These are phyloP conservation scores for Incurvaria masculella DNA, from an alignment of 2,888 invertebrate genomes.

Conservation along the genomic window DNA sequence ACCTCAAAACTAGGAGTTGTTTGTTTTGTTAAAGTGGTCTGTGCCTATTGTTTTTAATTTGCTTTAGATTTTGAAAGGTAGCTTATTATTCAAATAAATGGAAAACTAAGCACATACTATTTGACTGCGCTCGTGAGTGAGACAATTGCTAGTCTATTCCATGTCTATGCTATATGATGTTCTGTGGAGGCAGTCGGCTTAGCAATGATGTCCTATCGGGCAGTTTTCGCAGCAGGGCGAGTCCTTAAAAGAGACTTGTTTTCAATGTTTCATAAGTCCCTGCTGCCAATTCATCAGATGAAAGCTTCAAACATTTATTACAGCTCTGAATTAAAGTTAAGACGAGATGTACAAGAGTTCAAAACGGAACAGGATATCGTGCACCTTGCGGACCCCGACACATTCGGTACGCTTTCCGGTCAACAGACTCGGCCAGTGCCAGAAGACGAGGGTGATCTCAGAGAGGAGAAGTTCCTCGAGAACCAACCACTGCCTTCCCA, in stretches of 20 bases:
- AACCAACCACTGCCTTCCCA: constrained; percentile 46
- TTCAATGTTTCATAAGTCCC: not conserved
- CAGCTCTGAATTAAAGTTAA: not conserved
- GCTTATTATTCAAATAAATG: no score
- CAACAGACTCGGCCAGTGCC: constrained; percentile 23
- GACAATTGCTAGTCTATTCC: no score
- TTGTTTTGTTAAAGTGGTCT: no score
- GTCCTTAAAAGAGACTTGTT: not conserved
- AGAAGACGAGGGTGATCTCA: constrained; percentile 55
- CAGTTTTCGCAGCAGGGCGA: not conserved
- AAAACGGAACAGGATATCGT: constrained; percentile 28
- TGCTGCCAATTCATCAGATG: not conserved
- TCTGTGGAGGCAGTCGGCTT: no score
- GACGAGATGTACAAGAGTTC: not conserved
- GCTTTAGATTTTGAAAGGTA: no score
- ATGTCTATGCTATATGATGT: no score
- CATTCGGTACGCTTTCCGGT: constrained; percentile 50
- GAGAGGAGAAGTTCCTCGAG: constrained; percentile 57
- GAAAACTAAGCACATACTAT: no score
- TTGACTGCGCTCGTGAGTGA: no score
- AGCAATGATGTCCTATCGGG: not conserved
- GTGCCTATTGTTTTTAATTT: no score
- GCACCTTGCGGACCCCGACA: constrained; percentile 52
- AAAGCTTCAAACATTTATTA: not conserved
- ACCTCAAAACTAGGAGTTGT: no score